Percentiles rank a stretch among this genome's conserved stretches.
Conservation (phyloP, 30 jellyfish, hydroid and myxozoan species). For the Cassiopea andromeda region DNA sequence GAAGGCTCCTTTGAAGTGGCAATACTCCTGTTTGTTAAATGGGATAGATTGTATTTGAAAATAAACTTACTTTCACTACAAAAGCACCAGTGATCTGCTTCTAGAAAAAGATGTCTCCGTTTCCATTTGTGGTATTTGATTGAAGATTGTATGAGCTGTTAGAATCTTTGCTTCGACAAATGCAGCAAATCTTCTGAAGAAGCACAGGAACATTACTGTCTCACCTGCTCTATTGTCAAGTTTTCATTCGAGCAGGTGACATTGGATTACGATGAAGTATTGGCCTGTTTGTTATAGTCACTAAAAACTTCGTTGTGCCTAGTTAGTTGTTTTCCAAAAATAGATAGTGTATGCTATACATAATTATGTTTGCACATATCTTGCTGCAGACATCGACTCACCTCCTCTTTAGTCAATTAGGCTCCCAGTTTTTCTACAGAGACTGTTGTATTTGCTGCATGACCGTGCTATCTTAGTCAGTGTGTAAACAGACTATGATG, state of each 20-base stretch:
- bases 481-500: no score
- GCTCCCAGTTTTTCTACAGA: no score
- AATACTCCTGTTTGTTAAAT: no score
- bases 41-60: not conserved
- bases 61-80: not conserved
- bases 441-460: no score
- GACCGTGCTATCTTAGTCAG: no score
- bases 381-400: no score
- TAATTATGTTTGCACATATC: no score
- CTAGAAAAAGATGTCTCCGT: not conserved
- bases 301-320: not conserved
- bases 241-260: constrained; percentile 14
- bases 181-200: not conserved
- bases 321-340: no score
- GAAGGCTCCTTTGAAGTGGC: no score
- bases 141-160: not conserved
- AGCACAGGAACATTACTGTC: constrained; percentile 9
- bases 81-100: not conserved
- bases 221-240: constrained; percentile 9
- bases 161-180: not conserved
- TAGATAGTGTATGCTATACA: no score
- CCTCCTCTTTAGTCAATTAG: no score
- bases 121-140: not conserved
- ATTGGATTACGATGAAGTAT: not conserved
- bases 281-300: not conserved